Evolutionary conservation across 2,113 vertebrate genomes (phyloP).

Genomic region (Genyomyrus donnyi): DNA sequence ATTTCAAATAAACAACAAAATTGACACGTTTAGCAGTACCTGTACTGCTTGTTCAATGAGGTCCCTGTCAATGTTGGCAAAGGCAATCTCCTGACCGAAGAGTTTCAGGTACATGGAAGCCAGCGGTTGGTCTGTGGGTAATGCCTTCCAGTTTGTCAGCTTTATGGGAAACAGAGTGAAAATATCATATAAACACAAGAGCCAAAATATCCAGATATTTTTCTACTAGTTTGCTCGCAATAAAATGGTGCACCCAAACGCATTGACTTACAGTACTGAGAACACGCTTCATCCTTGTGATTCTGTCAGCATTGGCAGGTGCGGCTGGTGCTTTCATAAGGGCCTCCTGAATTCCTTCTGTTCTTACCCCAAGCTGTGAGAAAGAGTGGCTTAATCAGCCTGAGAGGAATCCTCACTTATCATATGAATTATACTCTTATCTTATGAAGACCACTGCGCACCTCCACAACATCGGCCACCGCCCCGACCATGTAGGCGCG

Average conservation of each 20-base stretch:
- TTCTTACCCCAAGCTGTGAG: conserved; percentile 59
- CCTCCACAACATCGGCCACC: conserved; percentile 70
- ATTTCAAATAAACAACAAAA: neutral
- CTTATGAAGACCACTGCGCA: conserved; percentile 25
- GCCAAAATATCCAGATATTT: neutral
- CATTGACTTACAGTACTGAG: conserved; percentile 58
- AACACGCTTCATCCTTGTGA: conserved; percentile 67
- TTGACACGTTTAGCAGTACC: conserved; percentile 44
- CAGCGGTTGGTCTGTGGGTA: conserved; percentile 50
- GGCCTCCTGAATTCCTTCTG: conserved; percentile 68
- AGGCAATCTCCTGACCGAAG: conserved; percentile 69
- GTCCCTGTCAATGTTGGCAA: conserved; percentile 57
- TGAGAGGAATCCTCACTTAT: neutral
- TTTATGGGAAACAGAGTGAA: conserved; percentile 35
- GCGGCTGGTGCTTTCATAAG: conserved; percentile 52
- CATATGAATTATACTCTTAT: neutral
- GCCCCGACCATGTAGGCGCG: conserved; percentile 59
- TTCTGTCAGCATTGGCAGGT: conserved; percentile 51
- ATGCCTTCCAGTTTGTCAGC: conserved; percentile 61
- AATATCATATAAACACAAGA: neutral
- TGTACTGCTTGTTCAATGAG: conserved; percentile 49
- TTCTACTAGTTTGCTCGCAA: neutral
- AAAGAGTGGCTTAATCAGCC: neutral
- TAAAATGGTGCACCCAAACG: neutral
- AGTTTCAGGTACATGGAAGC: conserved; percentile 61